Evolutionary conservation across 2,113 vertebrate genomes (phyloP), one percentile per base, ranked within the genome.

Genomic region (Upupa epops): DNA sequence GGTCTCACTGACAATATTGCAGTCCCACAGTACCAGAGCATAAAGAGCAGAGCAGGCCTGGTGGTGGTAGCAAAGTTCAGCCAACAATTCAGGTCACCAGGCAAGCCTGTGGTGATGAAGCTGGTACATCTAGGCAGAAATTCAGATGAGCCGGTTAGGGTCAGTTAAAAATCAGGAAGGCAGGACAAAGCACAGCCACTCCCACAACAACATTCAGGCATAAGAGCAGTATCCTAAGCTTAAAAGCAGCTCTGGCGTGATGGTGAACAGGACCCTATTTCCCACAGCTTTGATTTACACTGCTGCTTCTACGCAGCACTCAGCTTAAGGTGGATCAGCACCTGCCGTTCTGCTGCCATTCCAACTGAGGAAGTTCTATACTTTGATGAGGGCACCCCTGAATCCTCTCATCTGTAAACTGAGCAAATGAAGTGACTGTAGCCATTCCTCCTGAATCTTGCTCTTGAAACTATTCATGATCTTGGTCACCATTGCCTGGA

Each of bases 261-360:
- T 79, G 31, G 19, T 49, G 42, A 60, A 40, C 24, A 77, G 26
- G 40, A 25, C 6, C 4, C 9, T 15, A 52, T 6, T 45, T 86
- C 22, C 34, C 13, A 22, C 15, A 83, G 13, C 17, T 75, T 61
- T 28, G 56, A 31, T 37, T 78, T 12, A 49, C 15, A 37, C 13
- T 6, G 13, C 13, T 48, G 5, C 49, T 59, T 51, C 21, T 60
- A 34, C 17, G 15, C 42, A 66, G 8, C 16, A n/a, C n/a, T n/a
- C n/a, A n/a, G n/a, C n/a, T n/a, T n/a, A 60, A n/a, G 29, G 52
- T 19, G 78, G 31, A 21, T 40, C 28, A 51, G 31, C 31, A 51
- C 24, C 5, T 13, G 1, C 6, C 6, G 9, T 11, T 56, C 11
- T 3, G 0, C 58, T 88, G 17, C 6, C 55, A 8, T 22, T 12